These are phyloP conservation scores for Aphaenogaster rudis DNA, from an alignment of 1,140 invertebrate genomes.

Conservation along the genomic window DNA sequence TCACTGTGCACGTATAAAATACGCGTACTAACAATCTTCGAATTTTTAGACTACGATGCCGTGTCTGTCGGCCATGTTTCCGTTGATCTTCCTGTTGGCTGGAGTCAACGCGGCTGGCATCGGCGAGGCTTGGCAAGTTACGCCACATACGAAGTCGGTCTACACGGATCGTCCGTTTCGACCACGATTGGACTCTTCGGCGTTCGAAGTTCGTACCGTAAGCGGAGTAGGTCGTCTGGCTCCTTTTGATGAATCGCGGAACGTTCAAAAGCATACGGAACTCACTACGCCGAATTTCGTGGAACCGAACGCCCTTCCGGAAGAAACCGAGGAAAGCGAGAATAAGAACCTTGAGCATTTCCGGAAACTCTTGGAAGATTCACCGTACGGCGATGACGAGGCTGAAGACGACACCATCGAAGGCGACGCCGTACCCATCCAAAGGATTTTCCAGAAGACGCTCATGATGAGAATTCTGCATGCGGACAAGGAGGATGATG, in stretches of 20 bases:
- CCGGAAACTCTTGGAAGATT: neutral
- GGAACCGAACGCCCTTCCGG: neutral
- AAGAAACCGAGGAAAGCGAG: neutral
- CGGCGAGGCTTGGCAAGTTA: slow-evolving; percentile 81
- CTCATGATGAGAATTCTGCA: slow-evolving; percentile 51
- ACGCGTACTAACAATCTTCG: slow-evolving; percentile 24
- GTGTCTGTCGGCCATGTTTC: slow-evolving; percentile 28
- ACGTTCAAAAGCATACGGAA: neutral
- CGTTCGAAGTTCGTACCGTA: slow-evolving; percentile 79
- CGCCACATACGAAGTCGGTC: slow-evolving; percentile 66
- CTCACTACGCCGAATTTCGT: neutral
- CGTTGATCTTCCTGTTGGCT: slow-evolving; percentile 61
- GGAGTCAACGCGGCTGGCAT: slow-evolving; percentile 72
- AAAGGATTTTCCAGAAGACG: slow-evolving; percentile 48
- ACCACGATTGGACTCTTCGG: slow-evolving; percentile 77
- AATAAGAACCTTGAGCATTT: slow-evolving; percentile 16
- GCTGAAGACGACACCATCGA: neutral
- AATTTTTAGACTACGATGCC: slow-evolving; percentile 61
- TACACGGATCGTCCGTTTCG: slow-evolving; percentile 73
- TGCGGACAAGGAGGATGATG: neutral
- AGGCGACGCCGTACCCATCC: slow-evolving; percentile 27
- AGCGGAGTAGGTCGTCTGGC: slow-evolving; percentile 75
- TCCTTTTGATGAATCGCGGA: slow-evolving; percentile 39
- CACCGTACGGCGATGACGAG: neutral
- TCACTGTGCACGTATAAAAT: neutral